Evolutionary conservation across 2,797 vertebrate genomes (phyloP).

Genomic region (Gymnothorax reevesii): DNA sequence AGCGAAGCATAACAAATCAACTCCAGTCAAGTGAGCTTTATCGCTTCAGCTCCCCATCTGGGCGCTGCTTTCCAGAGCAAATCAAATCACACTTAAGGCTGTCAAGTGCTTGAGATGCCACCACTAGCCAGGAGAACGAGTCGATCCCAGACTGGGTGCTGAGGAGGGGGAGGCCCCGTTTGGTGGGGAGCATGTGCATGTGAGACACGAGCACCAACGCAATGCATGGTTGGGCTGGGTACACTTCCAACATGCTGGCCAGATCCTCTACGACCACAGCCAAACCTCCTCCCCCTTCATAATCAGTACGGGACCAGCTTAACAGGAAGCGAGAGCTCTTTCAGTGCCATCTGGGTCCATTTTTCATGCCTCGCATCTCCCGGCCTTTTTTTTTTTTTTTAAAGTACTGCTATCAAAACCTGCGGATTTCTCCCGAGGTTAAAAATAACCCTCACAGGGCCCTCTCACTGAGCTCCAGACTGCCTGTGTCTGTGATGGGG

Average conservation of each 20-base stretch:
- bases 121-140: not conserved
- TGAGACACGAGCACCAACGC: not conserved
- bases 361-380: slow-evolving; percentile 26
- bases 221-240: not conserved
- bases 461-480: slow-evolving; percentile 33
- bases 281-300: slow-evolving; percentile 22
- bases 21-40: not conserved
- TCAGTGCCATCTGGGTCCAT: slow-evolving; percentile 26
- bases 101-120: not conserved
- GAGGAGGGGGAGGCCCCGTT: not conserved
- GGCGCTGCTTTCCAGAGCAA: not conserved
- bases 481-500: slow-evolving; percentile 30
- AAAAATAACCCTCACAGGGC: slow-evolving; percentile 46
- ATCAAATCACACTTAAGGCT: slow-evolving; percentile 12
- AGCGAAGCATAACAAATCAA: not conserved
- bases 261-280: too few relatives aligned
- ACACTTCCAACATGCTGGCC: too few relatives aligned
- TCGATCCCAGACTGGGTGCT: not conserved
- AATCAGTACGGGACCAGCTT: slow-evolving; percentile 50
- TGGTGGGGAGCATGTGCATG: not conserved
- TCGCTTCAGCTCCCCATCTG: not conserved
- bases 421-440: slow-evolving; percentile 36
- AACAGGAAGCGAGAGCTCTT: slow-evolving; percentile 33
- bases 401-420: slow-evolving; percentile 30
- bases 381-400: slow-evolving; percentile 2